Conservation (phyloP, 2,113 vertebrate genomes). For the Oreochromis tanganicae region DNA sequence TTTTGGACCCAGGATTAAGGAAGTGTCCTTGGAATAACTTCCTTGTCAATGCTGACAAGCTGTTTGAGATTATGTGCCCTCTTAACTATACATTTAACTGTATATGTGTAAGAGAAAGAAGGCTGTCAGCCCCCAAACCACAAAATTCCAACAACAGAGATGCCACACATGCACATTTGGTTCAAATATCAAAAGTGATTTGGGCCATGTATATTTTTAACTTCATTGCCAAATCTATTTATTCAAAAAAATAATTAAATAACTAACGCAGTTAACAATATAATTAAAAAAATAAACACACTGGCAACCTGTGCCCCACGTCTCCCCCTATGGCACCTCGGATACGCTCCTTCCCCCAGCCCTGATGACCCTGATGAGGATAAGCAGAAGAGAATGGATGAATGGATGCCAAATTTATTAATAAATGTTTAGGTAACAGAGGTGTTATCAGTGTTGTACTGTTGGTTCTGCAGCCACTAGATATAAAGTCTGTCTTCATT, state of each 20-base stretch:
- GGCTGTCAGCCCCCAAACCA: not conserved
- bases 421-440: not conserved
- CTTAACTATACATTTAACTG: not conserved
- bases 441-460: not conserved
- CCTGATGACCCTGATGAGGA: not conserved
- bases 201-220: not conserved
- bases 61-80: not conserved
- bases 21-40: not conserved
- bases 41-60: not conserved
- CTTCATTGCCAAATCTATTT: not conserved
- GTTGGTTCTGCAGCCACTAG: accelerated
- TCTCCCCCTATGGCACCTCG: not conserved
- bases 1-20: not conserved
- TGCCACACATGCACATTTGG: not conserved
- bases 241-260: not conserved
- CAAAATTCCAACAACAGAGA: not conserved
- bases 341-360: not conserved
- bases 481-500: not conserved
- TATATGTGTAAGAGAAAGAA: not conserved
- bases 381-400: not conserved
- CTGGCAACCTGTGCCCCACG: not conserved
- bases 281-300: not conserved
- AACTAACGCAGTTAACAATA: not conserved
- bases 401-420: not conserved
- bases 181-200: not conserved